Conservation (phyloP, 2,113 vertebrate species). For the Empidonax alnorum region DNA sequence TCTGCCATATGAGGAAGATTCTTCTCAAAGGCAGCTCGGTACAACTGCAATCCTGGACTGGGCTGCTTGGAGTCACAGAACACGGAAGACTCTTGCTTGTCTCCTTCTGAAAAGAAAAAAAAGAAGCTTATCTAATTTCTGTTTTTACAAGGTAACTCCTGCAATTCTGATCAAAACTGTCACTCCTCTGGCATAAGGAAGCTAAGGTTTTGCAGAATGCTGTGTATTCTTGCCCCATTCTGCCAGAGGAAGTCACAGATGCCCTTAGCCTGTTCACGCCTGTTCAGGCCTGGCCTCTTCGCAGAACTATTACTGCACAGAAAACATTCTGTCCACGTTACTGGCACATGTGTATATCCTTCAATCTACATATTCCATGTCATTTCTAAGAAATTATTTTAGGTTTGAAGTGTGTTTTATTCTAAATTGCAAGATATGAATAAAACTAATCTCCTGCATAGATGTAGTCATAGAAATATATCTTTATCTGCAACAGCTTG, state of each 20-base stretch:
- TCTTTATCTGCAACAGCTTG: neutral
- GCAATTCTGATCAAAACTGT: neutral
- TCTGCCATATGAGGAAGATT: constrained; percentile 95
- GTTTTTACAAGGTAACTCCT: neutral
- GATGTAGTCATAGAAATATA: neutral
- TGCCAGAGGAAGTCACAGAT: neutral
- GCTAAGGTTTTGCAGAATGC: neutral
- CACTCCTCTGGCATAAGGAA: neutral
- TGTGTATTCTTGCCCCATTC: neutral
- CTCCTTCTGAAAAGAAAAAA: constrained; percentile 69
- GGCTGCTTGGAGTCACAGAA: constrained; percentile 82
- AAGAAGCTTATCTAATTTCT: neutral
- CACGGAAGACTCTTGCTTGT: constrained; percentile 77
- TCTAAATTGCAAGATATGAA: neutral
- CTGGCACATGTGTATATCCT: neutral
- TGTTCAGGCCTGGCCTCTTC: neutral
- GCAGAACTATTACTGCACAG: neutral
- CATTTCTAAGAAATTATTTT: neutral
- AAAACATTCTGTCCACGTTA: neutral
- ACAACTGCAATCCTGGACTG: constrained; percentile 87
- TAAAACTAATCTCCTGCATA: neutral
- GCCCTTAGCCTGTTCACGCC: neutral
- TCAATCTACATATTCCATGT: neutral
- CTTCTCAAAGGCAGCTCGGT: constrained; percentile 87
- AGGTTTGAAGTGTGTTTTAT: neutral